Conservation (phyloP, 1,140 invertebrate species). For the Sminthurinus signatus region DNA sequence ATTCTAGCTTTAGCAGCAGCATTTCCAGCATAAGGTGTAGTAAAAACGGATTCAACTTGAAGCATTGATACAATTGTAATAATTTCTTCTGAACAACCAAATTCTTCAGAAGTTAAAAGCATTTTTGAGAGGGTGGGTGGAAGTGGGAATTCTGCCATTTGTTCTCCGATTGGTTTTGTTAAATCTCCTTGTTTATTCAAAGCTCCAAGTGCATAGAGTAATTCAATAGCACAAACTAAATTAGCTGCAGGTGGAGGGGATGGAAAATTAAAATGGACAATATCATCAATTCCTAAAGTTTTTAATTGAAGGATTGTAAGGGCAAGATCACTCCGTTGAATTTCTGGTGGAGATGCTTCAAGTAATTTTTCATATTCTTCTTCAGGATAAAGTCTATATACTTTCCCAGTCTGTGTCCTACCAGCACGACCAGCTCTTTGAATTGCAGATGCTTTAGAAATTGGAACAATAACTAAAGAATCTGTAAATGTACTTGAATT, state of each 20-base stretch:
- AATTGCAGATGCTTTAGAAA: constrained; percentile 80
- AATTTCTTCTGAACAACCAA: constrained; percentile 84
- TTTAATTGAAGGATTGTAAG: constrained; percentile 84
- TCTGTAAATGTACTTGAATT: constrained; percentile 78
- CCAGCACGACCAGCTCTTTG: constrained; percentile 91
- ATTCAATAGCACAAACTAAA: constrained; percentile 76
- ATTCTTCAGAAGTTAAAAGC: constrained; percentile 70
- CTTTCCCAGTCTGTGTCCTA: constrained; percentile 73
- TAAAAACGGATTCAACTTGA: constrained; percentile 84
- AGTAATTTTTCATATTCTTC: constrained; percentile 64
- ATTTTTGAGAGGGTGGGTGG: constrained; percentile 81
- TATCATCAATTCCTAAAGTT: constrained; percentile 88
- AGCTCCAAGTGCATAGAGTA: constrained; percentile 78
- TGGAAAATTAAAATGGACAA: constrained; percentile 74
- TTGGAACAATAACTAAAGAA: constrained; percentile 71
- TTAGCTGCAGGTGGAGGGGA: constrained; percentile 83
- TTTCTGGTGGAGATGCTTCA: constrained; percentile 75
- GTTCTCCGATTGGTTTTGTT: constrained; percentile 69
- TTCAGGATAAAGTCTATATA: constrained; percentile 71
- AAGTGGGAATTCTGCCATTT: constrained; percentile 90
- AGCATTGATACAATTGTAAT: constrained; percentile 80
- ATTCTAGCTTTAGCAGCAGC: constrained; percentile 59
- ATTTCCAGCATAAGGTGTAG: constrained; percentile 58
- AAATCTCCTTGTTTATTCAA: constrained; percentile 73
- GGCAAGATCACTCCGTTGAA: constrained; percentile 82